These are phyloP conservation scores for Elysia chlorotica DNA, from an alignment of 1,140 invertebrate species.

Conservation along the genomic window DNA sequence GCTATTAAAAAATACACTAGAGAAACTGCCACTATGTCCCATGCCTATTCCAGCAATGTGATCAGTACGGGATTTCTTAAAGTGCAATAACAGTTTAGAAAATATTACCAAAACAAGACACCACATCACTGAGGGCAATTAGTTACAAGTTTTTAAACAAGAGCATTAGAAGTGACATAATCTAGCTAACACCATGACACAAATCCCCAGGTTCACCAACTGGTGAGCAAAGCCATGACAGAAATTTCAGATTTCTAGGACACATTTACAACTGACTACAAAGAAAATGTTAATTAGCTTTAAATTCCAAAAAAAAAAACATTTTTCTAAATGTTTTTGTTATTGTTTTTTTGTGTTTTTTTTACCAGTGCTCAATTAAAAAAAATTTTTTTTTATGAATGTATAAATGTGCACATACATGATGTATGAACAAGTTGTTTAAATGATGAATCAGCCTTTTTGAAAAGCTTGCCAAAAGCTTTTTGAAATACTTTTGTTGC, in stretches of 20 bases:
- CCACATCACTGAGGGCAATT: not conserved
- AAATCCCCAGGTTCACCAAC: too few species aligned
- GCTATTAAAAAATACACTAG: not conserved
- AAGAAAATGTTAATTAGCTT: too few species aligned
- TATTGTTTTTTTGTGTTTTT: not conserved
- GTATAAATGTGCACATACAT: slow-evolving; percentile 64
- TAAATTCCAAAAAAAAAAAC: too few species aligned
- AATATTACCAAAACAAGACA: not conserved
- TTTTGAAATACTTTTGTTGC: slow-evolving; percentile 83
- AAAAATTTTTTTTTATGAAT: not conserved
- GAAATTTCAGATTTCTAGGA: too few species aligned
- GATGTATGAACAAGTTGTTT: slow-evolving; percentile 92
- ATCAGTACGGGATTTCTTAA: too few species aligned
- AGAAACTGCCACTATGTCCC: not conserved
- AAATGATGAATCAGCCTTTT: slow-evolving; percentile 82
- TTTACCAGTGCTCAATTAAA: not conserved
- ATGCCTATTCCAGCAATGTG: too few species aligned
- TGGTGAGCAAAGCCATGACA: too few species aligned
- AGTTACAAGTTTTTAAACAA: too few species aligned
- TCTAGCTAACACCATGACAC: too few species aligned
- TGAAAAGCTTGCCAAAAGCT: slow-evolving; percentile 83
- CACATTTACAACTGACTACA: too few species aligned
- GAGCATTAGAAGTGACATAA: too few species aligned
- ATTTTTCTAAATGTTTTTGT: too few species aligned
- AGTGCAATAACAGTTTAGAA: not conserved